Percentiles rank a stretch among this genome's conserved stretches.
Evolutionary conservation across 2,888 invertebrate species (phyloP).

Genomic region (Macrosoma leucophasiata): DNA sequence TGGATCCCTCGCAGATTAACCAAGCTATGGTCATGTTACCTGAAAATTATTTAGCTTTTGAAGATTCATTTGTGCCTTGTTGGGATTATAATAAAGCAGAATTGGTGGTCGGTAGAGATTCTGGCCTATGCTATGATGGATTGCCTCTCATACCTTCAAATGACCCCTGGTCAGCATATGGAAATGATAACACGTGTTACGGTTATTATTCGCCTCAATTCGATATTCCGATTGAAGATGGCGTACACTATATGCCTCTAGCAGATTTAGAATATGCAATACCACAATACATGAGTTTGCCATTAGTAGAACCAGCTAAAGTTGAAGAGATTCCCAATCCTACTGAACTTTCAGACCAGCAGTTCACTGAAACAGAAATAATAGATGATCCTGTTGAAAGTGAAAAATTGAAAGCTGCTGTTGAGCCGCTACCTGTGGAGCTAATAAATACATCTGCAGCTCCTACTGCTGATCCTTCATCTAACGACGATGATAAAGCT

Average conservation of each 20-base stretch:
- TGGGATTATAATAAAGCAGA: slow-evolving; percentile 66
- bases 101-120: slow-evolving; percentile 41
- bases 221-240: slow-evolving; percentile 44
- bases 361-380: too few species aligned
- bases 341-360: too few species aligned
- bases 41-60: slow-evolving; percentile 70
- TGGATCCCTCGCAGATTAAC: slow-evolving; percentile 46
- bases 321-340: too few species aligned
- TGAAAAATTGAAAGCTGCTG: too few species aligned
- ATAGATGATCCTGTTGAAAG: too few species aligned
- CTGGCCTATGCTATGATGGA: slow-evolving; percentile 56
- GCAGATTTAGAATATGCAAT: slow-evolving; percentile 63
- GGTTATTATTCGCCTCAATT: slow-evolving; percentile 58
- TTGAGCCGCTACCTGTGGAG: slow-evolving; percentile 5
- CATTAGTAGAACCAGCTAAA: slow-evolving; percentile 46
- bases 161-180: slow-evolving; percentile 65
- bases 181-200: slow-evolving; percentile 48
- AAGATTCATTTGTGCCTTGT: slow-evolving; percentile 67
- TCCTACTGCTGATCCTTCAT: slow-evolving; percentile 25
- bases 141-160: slow-evolving; percentile 57
- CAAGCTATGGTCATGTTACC: slow-evolving; percentile 58
- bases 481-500: slow-evolving; percentile 43
- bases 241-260: slow-evolving; percentile 60
- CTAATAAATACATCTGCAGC: slow-evolving; percentile 14
- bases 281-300: slow-evolving; percentile 64